A percentile compares a stretch with the other conserved stretches of the same genome.
These are phyloP conservation scores for Icerya purchasi DNA, from an alignment of 2,888 invertebrate species.

Conservation along the genomic window DNA sequence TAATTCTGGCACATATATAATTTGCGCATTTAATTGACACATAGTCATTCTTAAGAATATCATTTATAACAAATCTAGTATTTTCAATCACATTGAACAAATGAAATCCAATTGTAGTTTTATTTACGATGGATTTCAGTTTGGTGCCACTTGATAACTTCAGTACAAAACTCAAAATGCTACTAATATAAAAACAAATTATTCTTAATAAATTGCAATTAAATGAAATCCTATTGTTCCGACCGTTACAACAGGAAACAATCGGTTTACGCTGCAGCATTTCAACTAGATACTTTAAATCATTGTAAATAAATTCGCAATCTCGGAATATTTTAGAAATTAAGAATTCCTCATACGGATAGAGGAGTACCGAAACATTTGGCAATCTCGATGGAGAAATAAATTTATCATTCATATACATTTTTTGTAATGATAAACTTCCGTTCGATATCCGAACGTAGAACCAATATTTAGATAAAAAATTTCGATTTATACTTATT, in stretches of 20 bases:
- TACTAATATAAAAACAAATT: neutral
- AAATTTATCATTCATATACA: neutral
- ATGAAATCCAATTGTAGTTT: slow-evolving; percentile 5
- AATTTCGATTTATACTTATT: neutral
- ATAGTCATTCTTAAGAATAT: neutral
- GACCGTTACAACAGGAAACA: neutral
- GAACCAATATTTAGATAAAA: slow-evolving; percentile 1
- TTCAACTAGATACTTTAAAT: neutral
- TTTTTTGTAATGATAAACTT: neutral
- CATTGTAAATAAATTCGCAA: neutral
- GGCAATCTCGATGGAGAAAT: neutral
- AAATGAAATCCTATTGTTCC: neutral
- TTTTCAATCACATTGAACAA: slow-evolving; percentile 4
- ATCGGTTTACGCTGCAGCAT: neutral
- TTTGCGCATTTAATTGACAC: slow-evolving; percentile 1
- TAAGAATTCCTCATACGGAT: neutral
- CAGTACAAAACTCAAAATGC: neutral
- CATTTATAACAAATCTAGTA: neutral
- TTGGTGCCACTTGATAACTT: neutral
- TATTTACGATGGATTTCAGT: neutral
- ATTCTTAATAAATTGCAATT: neutral
- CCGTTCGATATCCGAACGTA: neutral
- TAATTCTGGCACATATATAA: slow-evolving; percentile 4
- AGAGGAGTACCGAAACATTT: slow-evolving; percentile 2
- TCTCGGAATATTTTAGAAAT: slow-evolving; percentile 1